Evolutionary conservation across 2,797 vertebrate species (phyloP).

Genomic region (Myotis daubentonii): DNA sequence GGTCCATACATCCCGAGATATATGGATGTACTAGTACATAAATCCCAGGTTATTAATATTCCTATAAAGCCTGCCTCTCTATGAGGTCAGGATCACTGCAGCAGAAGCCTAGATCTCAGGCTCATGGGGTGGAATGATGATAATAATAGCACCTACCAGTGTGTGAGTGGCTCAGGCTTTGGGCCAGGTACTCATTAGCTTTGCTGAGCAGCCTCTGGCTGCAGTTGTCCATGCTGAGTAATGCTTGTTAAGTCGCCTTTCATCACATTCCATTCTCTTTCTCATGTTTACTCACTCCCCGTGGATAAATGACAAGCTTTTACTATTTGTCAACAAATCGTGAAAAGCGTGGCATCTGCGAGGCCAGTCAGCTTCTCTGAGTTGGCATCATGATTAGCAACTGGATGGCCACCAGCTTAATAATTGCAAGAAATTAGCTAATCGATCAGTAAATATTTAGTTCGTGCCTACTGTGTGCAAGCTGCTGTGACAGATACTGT

Average conservation of each 20-base stretch:
- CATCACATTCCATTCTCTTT: not conserved
- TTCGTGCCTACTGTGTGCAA: not conserved
- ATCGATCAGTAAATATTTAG: not conserved
- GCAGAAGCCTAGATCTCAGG: not conserved
- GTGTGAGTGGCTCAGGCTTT: not conserved
- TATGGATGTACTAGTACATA: not conserved
- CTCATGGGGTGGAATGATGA: not conserved
- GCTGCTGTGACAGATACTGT: not conserved
- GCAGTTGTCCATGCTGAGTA: not conserved
- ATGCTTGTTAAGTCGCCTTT: not conserved
- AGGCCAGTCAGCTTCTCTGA: not conserved
- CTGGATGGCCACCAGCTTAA: not conserved
- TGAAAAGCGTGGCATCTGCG: not conserved
- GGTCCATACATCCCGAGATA: not conserved
- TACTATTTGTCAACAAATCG: constrained; percentile 48
- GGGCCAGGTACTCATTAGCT: not conserved
- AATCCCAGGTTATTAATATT: not conserved
- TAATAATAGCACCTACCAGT: not conserved
- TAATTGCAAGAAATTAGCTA: constrained; percentile 44
- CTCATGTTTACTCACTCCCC: not conserved
- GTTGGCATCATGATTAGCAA: not conserved
- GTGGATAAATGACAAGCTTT: constrained; percentile 47
- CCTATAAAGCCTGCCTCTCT: not conserved
- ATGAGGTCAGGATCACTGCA: not conserved
- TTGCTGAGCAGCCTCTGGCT: not conserved